Conservation (phyloP, 2,888 invertebrate species). For the Pachymerium ferrugineum region DNA sequence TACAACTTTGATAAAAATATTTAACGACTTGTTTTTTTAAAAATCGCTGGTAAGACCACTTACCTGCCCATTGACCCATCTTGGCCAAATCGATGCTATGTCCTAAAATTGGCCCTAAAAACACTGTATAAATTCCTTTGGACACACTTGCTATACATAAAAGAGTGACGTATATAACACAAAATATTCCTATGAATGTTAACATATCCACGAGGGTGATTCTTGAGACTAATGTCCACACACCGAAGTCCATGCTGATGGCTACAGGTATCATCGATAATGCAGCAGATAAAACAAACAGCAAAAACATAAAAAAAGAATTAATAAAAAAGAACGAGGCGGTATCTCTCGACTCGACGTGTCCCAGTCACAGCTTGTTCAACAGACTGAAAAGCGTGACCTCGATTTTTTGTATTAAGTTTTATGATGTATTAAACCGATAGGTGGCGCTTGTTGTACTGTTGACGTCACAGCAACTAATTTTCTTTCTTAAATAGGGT, state of each 20-base stretch:
- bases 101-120: slow-evolving; percentile 36
- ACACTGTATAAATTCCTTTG: slow-evolving; percentile 32
- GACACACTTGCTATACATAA: neutral
- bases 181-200: neutral
- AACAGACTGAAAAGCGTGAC: neutral
- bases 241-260: neutral
- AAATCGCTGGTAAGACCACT: slow-evolving; percentile 27
- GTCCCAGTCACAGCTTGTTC: neutral
- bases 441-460: neutral
- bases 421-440: neutral
- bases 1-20: neutral
- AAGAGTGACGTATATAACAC: neutral
- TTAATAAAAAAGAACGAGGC: neutral
- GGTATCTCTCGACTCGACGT: neutral
- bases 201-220: neutral
- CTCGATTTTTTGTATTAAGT: neutral
- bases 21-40: neutral
- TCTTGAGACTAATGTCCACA: neutral
- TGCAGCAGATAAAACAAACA: too few relatives aligned
- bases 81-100: slow-evolving; percentile 37
- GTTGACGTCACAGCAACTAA: neutral
- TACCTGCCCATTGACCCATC: slow-evolving; percentile 40
- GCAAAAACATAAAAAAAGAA: neutral
- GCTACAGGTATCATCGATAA: neutral
- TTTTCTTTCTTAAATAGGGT: too few relatives aligned